Evolutionary conservation across 2,888 invertebrate genomes (phyloP), one percentile per base, ranked within the genome.

Genomic region (Phaedon cochleariae): DNA sequence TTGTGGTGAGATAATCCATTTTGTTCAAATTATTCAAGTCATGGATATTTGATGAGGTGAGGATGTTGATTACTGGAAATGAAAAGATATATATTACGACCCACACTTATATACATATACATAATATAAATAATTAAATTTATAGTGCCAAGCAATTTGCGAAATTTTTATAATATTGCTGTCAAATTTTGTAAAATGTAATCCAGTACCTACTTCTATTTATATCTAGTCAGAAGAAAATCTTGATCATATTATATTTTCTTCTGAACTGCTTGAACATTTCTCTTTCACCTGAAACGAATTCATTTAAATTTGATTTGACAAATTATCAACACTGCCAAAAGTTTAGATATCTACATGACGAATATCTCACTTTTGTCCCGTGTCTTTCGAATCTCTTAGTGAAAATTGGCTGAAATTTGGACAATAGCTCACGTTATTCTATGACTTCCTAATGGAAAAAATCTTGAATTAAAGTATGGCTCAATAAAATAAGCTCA

Each of bases 141-240:
- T 45, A 9, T 57, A 45, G 57, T 57, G 57, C 57, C 57, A 57
- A 55, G 55, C 37, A 41, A 41, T 15, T 55, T 55, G 22, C 37
- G 41, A 37, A 55, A 57, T 57, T 57, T 57, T 26, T 57, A 57
- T 41, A 45, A 57, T 54, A 20, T 41, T n/a, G 26, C 22, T 57
- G 26, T 57, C 26, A 21, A 57, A 57, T 57, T 57, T 57, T 57
- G 22, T 57, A 57, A 45, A 54, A 26, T 31, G 12, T 54, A 31
- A 41, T 37, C 18, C 41, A 37, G n/a, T 52, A 52, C 29, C 17
- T 1, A n/a, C n/a, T n/a, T n/a, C n/a, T n/a, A n/a, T n/a, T n/a
- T n/a, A n/a, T n/a, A n/a, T n/a, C n/a, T n/a, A n/a, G n/a, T n/a
- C n/a, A n/a, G n/a, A n/a, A n/a, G n/a, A n/a, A n/a, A n/a, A n/a